Percentiles rank a stretch among this genome's conserved stretches.
Evolutionary conservation across 2,888 invertebrate species (phyloP).

Genomic region (Dione juno): DNA sequence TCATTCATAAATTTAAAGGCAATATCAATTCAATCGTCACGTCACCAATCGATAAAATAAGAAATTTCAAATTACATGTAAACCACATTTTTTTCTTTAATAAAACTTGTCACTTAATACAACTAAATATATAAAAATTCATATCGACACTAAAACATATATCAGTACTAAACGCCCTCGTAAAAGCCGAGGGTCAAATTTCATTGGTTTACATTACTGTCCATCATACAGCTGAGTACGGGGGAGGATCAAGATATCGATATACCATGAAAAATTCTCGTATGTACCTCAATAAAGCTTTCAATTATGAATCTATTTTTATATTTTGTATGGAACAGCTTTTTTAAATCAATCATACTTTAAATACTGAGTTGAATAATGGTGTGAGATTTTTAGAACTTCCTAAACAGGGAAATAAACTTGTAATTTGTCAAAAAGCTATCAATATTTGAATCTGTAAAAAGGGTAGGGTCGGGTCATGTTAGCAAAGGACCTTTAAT

Average conservation of each 20-base stretch:
- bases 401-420: too few relatives aligned
- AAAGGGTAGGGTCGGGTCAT: too few relatives aligned
- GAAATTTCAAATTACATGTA: not conserved
- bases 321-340: not conserved
- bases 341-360: not conserved
- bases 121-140: conserved; percentile 19
- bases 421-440: too few relatives aligned
- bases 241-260: conserved; percentile 22
- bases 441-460: too few relatives aligned
- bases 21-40: too few relatives aligned
- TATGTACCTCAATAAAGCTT: conserved; percentile 5
- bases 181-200: conserved; percentile 34
- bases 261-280: not conserved
- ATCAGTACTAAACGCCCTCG: conserved; percentile 26
- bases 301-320: conserved; percentile 27
- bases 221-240: conserved; percentile 13
- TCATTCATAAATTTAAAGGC: too few relatives aligned
- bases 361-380: too few relatives aligned
- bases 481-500: too few relatives aligned
- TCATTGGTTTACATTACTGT: conserved; percentile 35
- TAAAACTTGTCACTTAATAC: conserved; percentile 28
- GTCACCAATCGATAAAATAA: not conserved
- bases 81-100: not conserved
- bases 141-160: conserved; percentile 29
- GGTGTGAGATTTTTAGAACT: too few relatives aligned